These are phyloP conservation scores for Atta colombica DNA, from an alignment of 1,140 invertebrate species.

Conservation along the genomic window DNA sequence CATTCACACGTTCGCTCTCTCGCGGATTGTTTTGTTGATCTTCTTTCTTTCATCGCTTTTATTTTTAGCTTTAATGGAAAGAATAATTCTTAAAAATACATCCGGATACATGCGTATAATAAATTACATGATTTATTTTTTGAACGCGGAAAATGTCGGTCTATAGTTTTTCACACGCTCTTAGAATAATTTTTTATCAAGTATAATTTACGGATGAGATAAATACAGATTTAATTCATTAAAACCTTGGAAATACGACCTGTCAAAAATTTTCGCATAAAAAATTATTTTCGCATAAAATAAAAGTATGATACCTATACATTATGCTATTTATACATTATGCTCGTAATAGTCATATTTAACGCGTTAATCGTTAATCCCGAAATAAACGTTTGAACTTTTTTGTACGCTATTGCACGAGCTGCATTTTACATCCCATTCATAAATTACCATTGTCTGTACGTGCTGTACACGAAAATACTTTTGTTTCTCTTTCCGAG, in stretches of 20 bases:
- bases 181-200: constrained; percentile 12
- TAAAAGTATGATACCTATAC: not conserved
- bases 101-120: not conserved
- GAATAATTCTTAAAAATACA: not conserved
- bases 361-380: constrained; percentile 12
- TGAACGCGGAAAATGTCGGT: not conserved
- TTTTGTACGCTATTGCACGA: not conserved
- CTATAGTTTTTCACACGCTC: too few species aligned
- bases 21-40: not conserved
- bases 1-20: not conserved
- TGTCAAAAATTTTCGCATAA: constrained; percentile 3
- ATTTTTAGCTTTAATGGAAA: not conserved
- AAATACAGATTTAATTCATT: constrained; percentile 20
- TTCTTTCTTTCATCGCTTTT: not conserved
- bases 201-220: not conserved
- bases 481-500: not conserved
- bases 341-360: not conserved
- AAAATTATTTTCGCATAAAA: not conserved
- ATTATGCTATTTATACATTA: not conserved
- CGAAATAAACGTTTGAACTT: constrained; percentile 10
- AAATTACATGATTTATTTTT: not conserved
- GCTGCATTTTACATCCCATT: not conserved
- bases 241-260: not conserved
- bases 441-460: constrained; percentile 13
- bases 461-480: not conserved